Base-by-base conservation (phyloP, 2,113 vertebrate genomes). In the Cromileptes altivelis region DNA sequence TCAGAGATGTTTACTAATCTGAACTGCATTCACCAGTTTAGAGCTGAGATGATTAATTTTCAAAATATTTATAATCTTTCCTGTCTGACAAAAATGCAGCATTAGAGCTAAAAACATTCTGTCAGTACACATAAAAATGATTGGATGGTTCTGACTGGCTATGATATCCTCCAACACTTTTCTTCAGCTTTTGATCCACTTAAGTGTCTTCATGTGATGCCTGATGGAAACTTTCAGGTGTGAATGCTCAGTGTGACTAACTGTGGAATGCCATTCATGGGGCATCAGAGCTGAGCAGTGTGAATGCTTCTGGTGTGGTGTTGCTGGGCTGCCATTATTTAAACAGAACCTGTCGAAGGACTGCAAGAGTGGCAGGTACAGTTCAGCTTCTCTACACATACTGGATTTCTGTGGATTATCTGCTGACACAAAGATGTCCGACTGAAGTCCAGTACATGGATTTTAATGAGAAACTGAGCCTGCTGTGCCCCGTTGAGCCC, bases 81-180 rank as follows among this genome's bases (percentile, higher is more conserved):
- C 12, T 8, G 5, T n/a, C n/a, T 30, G 58, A 64, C 65, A 63
- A 4, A 58, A 25, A 57, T 23, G 58, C 60, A 73, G 52, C 52
- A 21, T 73, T 57, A 11, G 2, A 13, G 33, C 42, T 18, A 45
- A 11, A 45, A 42, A 42, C 55, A 53, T 25, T 18, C 45, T 25
- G 6, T 18, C 9, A 23, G 5, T 30, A 18, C 3, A 13, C 19
- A 30, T 21, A 42, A 40, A 60, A 11, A n/a, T 30, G 3, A 37
- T 58, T 12, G 30, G 30, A 30, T 53, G 70, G 14, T 50, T 65
- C 45, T 58, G 53, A 67, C 60, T 81, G 42, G 78, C n/a, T 65
- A 60, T 12, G 21, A 19, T 42, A 18, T 60, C 13, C n/a, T 58
- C 11, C n/a, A 23, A n/a, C 69, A 21, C 47, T 42, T 60, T 65